These are phyloP conservation scores for Agrotis ipsilon DNA, from an alignment of 2,888 invertebrate species.

Conservation along the genomic window DNA sequence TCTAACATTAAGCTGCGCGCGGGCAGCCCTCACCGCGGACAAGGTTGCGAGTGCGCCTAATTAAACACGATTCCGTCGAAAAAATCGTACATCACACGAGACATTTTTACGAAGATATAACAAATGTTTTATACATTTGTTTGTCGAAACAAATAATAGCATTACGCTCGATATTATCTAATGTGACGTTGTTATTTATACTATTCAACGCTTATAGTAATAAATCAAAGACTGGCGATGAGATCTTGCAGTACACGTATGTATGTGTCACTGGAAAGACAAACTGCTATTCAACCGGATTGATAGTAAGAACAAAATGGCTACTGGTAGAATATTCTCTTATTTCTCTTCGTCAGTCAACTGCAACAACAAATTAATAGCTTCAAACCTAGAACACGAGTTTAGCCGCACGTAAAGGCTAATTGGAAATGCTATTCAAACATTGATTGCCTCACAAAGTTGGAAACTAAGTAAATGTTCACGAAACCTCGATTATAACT, in stretches of 20 bases:
- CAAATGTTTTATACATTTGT: slow-evolving; percentile 33
- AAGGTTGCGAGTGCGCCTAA: slow-evolving; percentile 72
- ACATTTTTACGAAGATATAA: slow-evolving; percentile 58
- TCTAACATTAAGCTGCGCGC: slow-evolving; percentile 68
- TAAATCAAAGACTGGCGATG: slow-evolving; percentile 47
- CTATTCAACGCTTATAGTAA: slow-evolving; percentile 25
- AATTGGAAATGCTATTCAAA: slow-evolving; percentile 49
- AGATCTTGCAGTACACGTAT: slow-evolving; percentile 45
- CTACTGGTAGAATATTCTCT: slow-evolving; percentile 26
- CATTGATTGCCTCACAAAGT: slow-evolving; percentile 46
- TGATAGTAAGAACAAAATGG: slow-evolving; percentile 40
- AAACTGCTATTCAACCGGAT: slow-evolving; percentile 30
- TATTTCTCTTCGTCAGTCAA: slow-evolving; percentile 24
- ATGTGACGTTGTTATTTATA: slow-evolving; percentile 42
- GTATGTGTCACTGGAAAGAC: slow-evolving; percentile 42
- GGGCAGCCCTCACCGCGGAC: slow-evolving; percentile 63
- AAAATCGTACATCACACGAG: slow-evolving; percentile 59
- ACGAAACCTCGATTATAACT: slow-evolving; percentile 31
- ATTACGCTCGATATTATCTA: slow-evolving; percentile 47
- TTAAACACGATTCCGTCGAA: slow-evolving; percentile 62
- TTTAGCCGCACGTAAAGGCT: slow-evolving; percentile 45
- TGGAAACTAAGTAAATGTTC: slow-evolving; percentile 37
- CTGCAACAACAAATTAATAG: slow-evolving; percentile 44
- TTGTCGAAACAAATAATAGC: slow-evolving; percentile 42
- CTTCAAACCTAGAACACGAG: slow-evolving; percentile 32